Evolutionary conservation across 2,888 invertebrate genomes (phyloP), one percentile per base, ranked within the genome.

Genomic region (Melieria crassipennis): DNA sequence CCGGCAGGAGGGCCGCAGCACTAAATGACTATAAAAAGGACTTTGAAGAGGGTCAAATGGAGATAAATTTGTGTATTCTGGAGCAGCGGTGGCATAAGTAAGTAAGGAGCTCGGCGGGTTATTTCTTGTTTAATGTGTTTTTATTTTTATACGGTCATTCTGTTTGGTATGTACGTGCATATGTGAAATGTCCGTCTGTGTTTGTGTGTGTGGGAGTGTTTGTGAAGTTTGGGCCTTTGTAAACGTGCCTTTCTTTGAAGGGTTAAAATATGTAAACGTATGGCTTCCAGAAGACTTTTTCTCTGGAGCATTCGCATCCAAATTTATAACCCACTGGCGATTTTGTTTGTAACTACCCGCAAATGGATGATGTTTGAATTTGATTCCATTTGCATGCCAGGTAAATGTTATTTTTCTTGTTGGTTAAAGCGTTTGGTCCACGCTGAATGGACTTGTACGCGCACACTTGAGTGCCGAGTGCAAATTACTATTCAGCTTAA

Each of bases 41-140:
- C 84, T 85, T 86, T 86, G 86, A 86, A 87, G 85, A 86, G 86
- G 87, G 86, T 86, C 86, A 86, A 86, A 86, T 86, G 85, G 85
- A 86, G 86, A 86, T 87, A 86, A 87, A 86, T 87, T 84, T 83
- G 82, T 79, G 77, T 80, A 76, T 76, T 75, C 72, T 76, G 73
- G 74, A 73, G 75, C 74, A 73, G 64, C 61, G 45, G 48, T 57
- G 57, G n/a, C 67, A 57, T 61, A 30, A 42, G 43, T 50, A 61
- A 13, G 11, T 60, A 50, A 7, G 52, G 65, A 58, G 71, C 47
- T 74, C 69, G 56, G 63, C 78, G 80, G 78, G 80, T 80, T 81
- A 81, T 79, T 81, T 79, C 81, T 83, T 81, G 81, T 81, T 77
- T 79, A 80, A 81, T 82, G 80, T 81, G 81, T 81, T 83, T 80